Conservation (phyloP, 2,797 vertebrate genomes). For the Eulemur mongoz region DNA sequence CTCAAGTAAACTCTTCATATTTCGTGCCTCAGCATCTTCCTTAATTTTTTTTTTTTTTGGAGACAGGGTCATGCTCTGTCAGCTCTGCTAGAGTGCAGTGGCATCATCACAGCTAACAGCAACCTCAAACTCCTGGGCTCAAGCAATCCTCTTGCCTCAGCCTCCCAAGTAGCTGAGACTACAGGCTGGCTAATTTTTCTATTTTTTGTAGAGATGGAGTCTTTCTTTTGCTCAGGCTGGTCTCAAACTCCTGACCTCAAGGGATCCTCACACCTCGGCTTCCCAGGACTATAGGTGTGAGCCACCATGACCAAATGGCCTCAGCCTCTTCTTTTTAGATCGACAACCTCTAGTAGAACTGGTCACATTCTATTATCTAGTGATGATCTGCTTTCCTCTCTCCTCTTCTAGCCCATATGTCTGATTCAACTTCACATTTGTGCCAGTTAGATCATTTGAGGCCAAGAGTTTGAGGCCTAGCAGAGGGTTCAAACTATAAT, state of each 20-base stretch:
- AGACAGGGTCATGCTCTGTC: too few relatives aligned
- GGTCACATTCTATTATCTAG: not conserved
- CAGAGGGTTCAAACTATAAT: not conserved
- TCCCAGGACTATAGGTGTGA: too few relatives aligned
- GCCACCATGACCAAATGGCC: not conserved
- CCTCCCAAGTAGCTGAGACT: too few relatives aligned
- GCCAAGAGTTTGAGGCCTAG: not conserved
- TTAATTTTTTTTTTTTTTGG: not conserved
- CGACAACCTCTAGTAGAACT: not conserved
- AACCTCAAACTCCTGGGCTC: too few relatives aligned
- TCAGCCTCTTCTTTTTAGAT: not conserved
- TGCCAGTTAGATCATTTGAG: not conserved
- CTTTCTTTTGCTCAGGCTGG: too few relatives aligned
- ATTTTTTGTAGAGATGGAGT: too few relatives aligned
- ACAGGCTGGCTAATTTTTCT: too few relatives aligned
- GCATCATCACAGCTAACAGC: too few relatives aligned
- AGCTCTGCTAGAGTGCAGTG: too few relatives aligned
- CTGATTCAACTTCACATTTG: conserved; percentile 5
- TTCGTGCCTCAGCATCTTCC: not conserved
- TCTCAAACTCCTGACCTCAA: too few relatives aligned
- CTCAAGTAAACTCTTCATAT: not conserved
- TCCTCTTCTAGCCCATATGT: not conserved
- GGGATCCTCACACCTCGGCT: too few relatives aligned
- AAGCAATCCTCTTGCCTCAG: too few relatives aligned
- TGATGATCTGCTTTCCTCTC: not conserved